Evolutionary conservation across 2,797 vertebrate species (phyloP).

Genomic region (Sebastes iracundus): DNA sequence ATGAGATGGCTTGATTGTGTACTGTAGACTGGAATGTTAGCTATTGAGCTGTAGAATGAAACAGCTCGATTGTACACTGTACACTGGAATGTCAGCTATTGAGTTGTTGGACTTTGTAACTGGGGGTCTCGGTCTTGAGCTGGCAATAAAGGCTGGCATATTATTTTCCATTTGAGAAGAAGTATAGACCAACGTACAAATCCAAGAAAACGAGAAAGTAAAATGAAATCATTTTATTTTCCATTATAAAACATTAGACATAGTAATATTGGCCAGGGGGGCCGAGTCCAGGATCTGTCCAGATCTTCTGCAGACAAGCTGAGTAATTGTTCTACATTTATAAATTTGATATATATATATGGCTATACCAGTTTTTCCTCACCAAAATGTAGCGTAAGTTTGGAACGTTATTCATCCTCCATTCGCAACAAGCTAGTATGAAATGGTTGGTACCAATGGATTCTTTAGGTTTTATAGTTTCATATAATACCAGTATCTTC

Average conservation of each 20-base stretch:
- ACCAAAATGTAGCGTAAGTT: too few species aligned
- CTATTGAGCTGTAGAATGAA: slow-evolving; percentile 42
- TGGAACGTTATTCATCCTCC: too few species aligned
- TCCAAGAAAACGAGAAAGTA: not conserved
- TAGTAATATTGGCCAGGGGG: not conserved
- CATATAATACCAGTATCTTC: too few species aligned
- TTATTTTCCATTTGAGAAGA: not conserved
- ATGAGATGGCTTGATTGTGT: slow-evolving; percentile 64
- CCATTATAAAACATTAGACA: not conserved
- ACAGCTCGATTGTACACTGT: slow-evolving; percentile 31
- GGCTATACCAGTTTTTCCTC: too few species aligned
- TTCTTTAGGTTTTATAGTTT: too few species aligned
- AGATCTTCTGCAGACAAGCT: not conserved
- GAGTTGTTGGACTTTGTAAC: slow-evolving; percentile 24
- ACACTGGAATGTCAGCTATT: slow-evolving; percentile 40
- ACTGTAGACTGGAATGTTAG: slow-evolving; percentile 54
- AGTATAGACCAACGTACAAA: not conserved
- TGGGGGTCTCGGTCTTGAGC: not conserved
- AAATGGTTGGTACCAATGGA: too few species aligned
- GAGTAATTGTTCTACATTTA: too few species aligned
- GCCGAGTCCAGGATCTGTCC: not conserved
- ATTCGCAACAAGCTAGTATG: too few species aligned
- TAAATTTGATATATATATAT: too few species aligned
- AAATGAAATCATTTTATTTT: not conserved
- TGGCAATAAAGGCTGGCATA: too few species aligned